These are phyloP conservation scores for Epicampocera succincta DNA, from an alignment of 2,888 invertebrate species.

Conservation along the genomic window DNA sequence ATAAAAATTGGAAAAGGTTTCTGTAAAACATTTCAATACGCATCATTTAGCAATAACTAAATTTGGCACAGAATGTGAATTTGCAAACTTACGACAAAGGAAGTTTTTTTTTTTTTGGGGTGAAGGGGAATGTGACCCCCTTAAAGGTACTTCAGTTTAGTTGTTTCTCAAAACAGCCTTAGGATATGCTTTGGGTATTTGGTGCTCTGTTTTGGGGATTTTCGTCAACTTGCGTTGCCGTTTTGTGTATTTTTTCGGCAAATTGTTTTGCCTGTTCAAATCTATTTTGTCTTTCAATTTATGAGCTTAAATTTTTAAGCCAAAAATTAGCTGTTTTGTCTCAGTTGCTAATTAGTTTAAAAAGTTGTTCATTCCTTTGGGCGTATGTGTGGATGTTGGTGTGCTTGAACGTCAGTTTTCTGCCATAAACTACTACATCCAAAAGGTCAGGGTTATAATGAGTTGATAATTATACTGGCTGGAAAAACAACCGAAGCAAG, in stretches of 20 bases:
- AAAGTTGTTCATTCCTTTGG: constrained; percentile 16
- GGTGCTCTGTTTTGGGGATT: constrained; percentile 4
- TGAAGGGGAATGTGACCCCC: background rate
- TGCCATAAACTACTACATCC: background rate
- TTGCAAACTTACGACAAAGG: background rate
- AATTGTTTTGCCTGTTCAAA: constrained; percentile 23
- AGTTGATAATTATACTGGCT: background rate
- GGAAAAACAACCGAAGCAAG: background rate
- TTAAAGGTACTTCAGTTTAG: background rate
- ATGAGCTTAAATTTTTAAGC: constrained; percentile 14
- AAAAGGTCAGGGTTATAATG: constrained; percentile 51
- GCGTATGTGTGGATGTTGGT: background rate
- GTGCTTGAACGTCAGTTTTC: constrained; percentile 6
- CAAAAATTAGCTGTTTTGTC: constrained; percentile 35
- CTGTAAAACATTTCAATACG: background rate
- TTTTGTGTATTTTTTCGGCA: background rate
- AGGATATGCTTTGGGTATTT: constrained; percentile 9
- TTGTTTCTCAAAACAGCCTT: background rate
- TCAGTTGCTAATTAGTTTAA: constrained; percentile 55
- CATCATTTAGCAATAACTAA: constrained; percentile 13
- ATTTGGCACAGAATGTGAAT: constrained; percentile 14
- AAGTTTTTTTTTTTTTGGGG: background rate
- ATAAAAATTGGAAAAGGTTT: constrained; percentile 14
- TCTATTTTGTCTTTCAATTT: constrained; percentile 17
- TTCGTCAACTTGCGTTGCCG: background rate